phyloP scores from a whole-genome alignment of 1,140 invertebrate genomes.

The Pachypsylla venusta region DNA sequence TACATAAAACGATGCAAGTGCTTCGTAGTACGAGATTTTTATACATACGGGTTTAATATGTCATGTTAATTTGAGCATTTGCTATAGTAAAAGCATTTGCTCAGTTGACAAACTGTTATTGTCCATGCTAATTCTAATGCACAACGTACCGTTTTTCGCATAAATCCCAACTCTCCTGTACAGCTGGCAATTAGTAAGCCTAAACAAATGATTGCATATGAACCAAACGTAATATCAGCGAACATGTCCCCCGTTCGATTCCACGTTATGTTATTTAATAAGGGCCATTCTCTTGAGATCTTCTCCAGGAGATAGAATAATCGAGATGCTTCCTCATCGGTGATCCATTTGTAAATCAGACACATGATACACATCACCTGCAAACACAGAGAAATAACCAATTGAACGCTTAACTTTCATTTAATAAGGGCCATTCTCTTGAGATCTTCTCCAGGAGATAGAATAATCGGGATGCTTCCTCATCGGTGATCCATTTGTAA shows the following conservation, averaged over 20 bases:
- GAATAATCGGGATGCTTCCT: constrained; percentile 47
- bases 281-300: constrained; percentile 54
- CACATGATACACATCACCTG: constrained; percentile 50
- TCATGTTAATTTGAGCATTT: too few relatives aligned
- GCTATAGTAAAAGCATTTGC: too few relatives aligned
- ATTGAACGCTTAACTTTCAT: too few relatives aligned
- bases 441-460: constrained; percentile 51
- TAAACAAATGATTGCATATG: constrained; percentile 52
- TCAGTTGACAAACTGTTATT: too few relatives aligned
- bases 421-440: constrained; percentile 54
- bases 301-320: constrained; percentile 49
- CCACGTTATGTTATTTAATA: constrained; percentile 54
- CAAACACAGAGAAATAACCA: constrained; percentile 22
- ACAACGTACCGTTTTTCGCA: constrained; percentile 40
- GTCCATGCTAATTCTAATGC: too few relatives aligned
- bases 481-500: constrained; percentile 48
- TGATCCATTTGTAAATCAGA: constrained; percentile 47
- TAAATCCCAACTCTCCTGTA: constrained; percentile 42
- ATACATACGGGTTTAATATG: too few relatives aligned
- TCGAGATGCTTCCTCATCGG: constrained; percentile 49
- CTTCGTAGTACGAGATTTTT: too few relatives aligned
- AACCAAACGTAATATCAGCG: constrained; percentile 42
- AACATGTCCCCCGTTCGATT: constrained; percentile 41
- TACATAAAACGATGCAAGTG: too few relatives aligned
- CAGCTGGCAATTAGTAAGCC: constrained; percentile 46